phyloP scores from a whole-genome alignment of 1,140 invertebrate genomes.

The Tetramorium parvispinum region DNA sequence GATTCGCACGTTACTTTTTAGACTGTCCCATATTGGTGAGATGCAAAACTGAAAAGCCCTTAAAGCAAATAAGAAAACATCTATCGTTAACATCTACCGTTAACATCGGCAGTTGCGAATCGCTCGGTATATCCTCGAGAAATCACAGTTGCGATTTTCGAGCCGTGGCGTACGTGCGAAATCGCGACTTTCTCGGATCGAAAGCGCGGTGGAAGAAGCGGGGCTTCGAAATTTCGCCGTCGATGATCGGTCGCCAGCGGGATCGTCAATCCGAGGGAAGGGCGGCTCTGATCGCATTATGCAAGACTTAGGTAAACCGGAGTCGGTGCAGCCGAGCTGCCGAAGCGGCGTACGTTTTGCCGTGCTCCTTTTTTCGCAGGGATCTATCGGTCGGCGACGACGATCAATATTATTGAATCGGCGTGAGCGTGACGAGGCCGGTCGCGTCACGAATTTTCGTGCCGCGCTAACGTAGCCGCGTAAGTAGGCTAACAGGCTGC shows the following conservation, averaged over 20 bases:
- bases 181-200: conserved; percentile 52
- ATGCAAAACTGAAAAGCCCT: background rate
- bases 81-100: background rate
- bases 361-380: background rate
- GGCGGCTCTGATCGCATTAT: conserved; percentile 43
- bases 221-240: conserved; percentile 66
- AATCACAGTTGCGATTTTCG: conserved; percentile 39
- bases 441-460: conserved; percentile 61
- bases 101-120: no score
- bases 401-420: no score
- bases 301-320: conserved; percentile 61
- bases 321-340: background rate
- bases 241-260: background rate
- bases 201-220: conserved; percentile 37
- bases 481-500: conserved; percentile 76
- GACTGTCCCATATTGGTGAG: background rate
- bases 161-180: conserved; percentile 32
- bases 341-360: background rate
- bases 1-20: background rate
- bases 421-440: background rate
- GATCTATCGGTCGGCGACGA: background rate
- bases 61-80: background rate
- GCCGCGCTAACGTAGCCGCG: conserved; percentile 13
- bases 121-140: background rate
- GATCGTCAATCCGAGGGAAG: background rate